A percentile compares a stretch with the other conserved stretches of the same genome.
Evolutionary conservation across 64 coral and sea anemone species (phyloP).

Genomic region (Pocillopora damicornis): DNA sequence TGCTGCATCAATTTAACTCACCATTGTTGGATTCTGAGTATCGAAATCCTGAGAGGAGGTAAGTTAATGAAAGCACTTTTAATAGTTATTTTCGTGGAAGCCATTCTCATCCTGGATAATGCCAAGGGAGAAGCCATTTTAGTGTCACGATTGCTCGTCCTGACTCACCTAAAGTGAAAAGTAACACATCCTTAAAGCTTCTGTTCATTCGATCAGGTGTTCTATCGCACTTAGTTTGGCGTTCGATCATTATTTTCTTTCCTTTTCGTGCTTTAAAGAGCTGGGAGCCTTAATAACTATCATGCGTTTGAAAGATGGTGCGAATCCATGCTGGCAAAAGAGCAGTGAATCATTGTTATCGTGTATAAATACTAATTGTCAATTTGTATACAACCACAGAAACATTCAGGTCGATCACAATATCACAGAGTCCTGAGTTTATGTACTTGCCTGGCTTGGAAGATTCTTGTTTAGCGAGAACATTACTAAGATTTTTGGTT

Average conservation of each 20-base stretch:
- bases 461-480: background rate
- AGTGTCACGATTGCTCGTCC: constrained; percentile 16
- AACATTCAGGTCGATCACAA: background rate
- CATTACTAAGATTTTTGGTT: background rate
- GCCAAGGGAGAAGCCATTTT: background rate
- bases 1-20: background rate
- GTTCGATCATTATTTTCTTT: background rate
- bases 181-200: background rate
- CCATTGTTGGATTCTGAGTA: background rate
- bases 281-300: background rate
- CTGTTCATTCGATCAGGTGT: constrained; percentile 17
- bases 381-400: constrained; percentile 21
- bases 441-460: background rate
- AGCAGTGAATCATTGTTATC: constrained; percentile 19
- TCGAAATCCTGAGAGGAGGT: background rate
- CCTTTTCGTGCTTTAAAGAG: background rate
- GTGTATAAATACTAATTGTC: constrained; percentile 9
- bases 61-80: background rate
- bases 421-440: background rate
- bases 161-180: background rate
- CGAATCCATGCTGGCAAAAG: constrained; percentile 13
- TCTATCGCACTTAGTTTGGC: background rate
- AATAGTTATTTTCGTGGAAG: background rate
- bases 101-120: background rate
- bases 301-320: background rate